These are phyloP conservation scores for Ptychoptera albimana DNA, from an alignment of 2,888 invertebrate species.

Conservation along the genomic window DNA sequence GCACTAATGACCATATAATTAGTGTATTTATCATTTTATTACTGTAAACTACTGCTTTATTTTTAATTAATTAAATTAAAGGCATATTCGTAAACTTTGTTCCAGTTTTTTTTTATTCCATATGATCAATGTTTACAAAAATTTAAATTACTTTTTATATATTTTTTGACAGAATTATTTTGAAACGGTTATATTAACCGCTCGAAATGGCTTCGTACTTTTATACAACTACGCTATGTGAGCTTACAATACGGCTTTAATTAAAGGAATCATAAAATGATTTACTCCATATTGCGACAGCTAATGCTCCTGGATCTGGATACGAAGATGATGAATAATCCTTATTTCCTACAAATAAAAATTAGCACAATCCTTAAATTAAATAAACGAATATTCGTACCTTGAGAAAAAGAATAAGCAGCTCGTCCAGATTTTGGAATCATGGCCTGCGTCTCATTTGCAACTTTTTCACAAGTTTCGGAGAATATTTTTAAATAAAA, in stretches of 20 bases:
- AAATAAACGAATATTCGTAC: neutral
- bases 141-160: neutral
- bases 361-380: too few species aligned
- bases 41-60: neutral
- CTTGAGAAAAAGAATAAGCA: slow-evolving; percentile 18
- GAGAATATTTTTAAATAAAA: slow-evolving; percentile 12
- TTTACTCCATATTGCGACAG: slow-evolving; percentile 29
- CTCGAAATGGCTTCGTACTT: too few species aligned
- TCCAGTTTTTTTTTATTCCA: neutral
- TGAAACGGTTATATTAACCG: neutral
- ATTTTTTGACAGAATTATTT: neutral
- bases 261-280: neutral
- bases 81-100: neutral
- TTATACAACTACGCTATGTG: too few species aligned
- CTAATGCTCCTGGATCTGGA: slow-evolving; percentile 43
- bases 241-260: neutral
- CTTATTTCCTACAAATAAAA: neutral
- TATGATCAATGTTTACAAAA: neutral
- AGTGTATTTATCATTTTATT: neutral
- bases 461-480: slow-evolving; percentile 15
- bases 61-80: neutral
- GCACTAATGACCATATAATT: too few species aligned
- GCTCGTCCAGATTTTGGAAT: slow-evolving; percentile 27
- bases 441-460: slow-evolving; percentile 12
- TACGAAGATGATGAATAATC: slow-evolving; percentile 15